These are phyloP conservation scores for Ptilonorhynchus violaceus DNA, from an alignment of 2,113 vertebrate genomes.

Conservation along the genomic window DNA sequence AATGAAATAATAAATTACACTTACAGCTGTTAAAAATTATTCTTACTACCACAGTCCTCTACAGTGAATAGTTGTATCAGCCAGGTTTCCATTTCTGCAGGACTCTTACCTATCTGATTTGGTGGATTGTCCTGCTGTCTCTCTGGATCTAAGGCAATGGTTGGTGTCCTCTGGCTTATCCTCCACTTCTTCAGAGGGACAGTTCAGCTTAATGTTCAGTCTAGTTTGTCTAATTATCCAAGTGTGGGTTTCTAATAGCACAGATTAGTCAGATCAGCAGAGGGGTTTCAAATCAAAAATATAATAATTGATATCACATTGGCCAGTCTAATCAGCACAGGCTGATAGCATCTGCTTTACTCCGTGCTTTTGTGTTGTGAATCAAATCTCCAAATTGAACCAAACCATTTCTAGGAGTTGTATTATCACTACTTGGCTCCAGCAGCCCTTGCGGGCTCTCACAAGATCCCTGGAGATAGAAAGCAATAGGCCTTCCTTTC, in stretches of 20 bases:
- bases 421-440: neutral
- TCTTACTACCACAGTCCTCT: neutral
- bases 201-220: neutral
- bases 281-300: neutral
- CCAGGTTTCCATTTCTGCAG: neutral
- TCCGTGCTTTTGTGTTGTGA: neutral
- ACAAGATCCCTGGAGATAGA: neutral
- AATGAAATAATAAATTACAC: neutral
- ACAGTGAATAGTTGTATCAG: neutral
- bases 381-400: slow-evolving; percentile 10
- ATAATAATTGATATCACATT: neutral
- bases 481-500: neutral
- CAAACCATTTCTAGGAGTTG: neutral
- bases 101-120: neutral
- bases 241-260: neutral
- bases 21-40: neutral
- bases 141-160: neutral
- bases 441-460: neutral
- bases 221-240: neutral
- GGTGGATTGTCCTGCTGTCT: neutral
- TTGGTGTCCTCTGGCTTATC: neutral
- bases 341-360: neutral
- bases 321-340: neutral
- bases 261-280: neutral
- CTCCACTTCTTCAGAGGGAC: neutral